Percentiles rank a stretch among this genome's conserved stretches.
phyloP scores from a whole-genome alignment of 1,140 invertebrate species.

The Procambarus virginalis region DNA sequence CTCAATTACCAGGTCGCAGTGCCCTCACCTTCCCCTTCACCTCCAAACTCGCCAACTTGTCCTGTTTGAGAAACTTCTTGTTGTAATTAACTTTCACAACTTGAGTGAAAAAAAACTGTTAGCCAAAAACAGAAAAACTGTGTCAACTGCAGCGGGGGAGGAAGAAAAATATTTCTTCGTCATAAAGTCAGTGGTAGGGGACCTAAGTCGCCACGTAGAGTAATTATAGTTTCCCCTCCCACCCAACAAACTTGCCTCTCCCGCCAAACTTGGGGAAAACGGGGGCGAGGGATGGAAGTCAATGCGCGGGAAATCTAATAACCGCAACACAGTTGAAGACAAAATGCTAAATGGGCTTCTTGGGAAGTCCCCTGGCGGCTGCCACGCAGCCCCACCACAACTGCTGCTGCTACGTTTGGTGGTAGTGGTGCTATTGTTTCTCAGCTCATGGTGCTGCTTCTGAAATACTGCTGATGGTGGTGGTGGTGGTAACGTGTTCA shows the following conservation, averaged over 20 bases:
- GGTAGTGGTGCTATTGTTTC: too few species aligned
- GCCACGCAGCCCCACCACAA: too few species aligned
- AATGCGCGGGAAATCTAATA: neutral
- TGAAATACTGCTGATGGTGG: too few species aligned
- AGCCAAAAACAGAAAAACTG: neutral
- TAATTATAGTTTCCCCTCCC: constrained; percentile 13
- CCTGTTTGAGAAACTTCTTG: constrained; percentile 13
- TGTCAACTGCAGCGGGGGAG: neutral
- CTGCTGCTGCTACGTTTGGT: too few species aligned
- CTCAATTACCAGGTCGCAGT: too few species aligned
- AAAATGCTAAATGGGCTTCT: neutral
- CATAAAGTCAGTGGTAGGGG: neutral
- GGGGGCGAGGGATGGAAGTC: constrained; percentile 2
- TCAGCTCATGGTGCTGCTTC: too few species aligned
- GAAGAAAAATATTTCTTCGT: neutral
- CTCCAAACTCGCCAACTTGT: neutral
- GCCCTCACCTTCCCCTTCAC: neutral
- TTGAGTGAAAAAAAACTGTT: neutral
- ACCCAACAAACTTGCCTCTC: neutral
- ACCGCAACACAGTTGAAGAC: neutral
- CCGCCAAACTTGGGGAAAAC: neutral
- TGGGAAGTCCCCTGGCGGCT: too few species aligned
- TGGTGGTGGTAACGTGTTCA: too few species aligned
- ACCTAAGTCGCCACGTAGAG: neutral
- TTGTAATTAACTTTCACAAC: constrained; percentile 16